Percentiles rank a stretch among this genome's conserved stretches.
These are phyloP conservation scores for Ciona savignyi DNA, from an alignment of 23 tunicate genomes.

Conservation along the genomic window DNA sequence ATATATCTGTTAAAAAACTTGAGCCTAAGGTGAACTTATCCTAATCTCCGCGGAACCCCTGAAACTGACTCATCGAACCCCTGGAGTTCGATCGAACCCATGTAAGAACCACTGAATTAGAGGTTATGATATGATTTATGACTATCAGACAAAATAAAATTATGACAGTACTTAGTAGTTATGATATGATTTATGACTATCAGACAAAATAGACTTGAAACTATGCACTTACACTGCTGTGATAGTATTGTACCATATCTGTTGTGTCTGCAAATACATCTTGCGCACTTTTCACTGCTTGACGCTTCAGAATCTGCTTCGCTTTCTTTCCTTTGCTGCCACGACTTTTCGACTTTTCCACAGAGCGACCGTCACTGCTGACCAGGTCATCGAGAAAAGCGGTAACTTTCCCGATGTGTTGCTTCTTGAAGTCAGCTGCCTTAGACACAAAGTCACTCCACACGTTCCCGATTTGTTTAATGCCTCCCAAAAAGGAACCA, in stretches of 20 bases:
- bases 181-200: too few relatives aligned
- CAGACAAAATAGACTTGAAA: background rate
- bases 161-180: too few relatives aligned
- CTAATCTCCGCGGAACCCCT: too few relatives aligned
- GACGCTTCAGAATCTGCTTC: background rate
- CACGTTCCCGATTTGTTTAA: conserved; percentile 15
- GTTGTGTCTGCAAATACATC: conserved; percentile 38
- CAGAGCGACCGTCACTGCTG: background rate
- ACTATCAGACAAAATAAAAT: too few relatives aligned
- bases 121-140: too few relatives aligned
- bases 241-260: conserved; percentile 30
- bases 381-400: conserved; percentile 12
- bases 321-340: background rate
- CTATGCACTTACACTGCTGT: conserved; percentile 12
- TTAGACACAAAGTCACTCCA: conserved; percentile 13
- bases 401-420: background rate
- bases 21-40: background rate
- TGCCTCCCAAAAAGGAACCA: conserved; percentile 18
- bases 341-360: background rate
- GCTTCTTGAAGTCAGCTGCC: conserved; percentile 14
- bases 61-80: conserved; percentile 3
- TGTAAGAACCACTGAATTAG: conserved; percentile 4
- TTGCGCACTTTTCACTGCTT: background rate
- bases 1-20: too few relatives aligned
- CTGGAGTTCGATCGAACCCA: conserved; percentile 12